Evolutionary conservation across 2,797 vertebrate species (phyloP).

Genomic region (Garrulus glandarius): DNA sequence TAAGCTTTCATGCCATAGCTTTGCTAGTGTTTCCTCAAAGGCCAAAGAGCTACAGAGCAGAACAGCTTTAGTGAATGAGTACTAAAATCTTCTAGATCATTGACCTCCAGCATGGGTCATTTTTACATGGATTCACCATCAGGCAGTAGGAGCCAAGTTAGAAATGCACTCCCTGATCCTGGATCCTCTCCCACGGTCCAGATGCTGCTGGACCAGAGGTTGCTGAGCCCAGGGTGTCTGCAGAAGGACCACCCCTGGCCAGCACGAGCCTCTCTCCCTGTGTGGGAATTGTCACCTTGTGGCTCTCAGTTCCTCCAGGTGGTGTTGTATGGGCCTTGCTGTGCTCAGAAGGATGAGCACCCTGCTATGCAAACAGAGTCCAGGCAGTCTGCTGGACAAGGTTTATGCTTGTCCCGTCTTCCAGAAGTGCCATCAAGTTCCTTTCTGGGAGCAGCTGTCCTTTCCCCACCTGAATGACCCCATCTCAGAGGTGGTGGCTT

Average conservation of each 20-base stretch:
- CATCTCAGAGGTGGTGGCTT: neutral
- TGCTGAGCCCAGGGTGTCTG: neutral
- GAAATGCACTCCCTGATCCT: neutral
- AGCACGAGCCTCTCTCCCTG: neutral
- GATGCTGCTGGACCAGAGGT: fast-evolving
- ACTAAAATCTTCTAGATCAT: neutral
- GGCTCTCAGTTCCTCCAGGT: fast-evolving
- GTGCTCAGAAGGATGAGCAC: neutral
- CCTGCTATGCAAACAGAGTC: neutral
- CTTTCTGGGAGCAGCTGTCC: neutral
- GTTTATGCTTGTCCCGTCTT: neutral
- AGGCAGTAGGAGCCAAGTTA: neutral
- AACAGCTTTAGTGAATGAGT: neutral
- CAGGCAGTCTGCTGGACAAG: neutral
- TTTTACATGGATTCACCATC: neutral
- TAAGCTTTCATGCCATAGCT: neutral
- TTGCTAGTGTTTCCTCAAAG: neutral
- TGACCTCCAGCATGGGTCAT: neutral
- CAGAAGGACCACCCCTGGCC: neutral
- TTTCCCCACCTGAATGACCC: neutral
- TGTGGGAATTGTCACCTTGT: neutral
- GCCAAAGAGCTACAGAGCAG: neutral
- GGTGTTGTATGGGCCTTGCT: neutral
- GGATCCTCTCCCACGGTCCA: neutral
- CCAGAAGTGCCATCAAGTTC: neutral